Evolutionary conservation across 2,113 vertebrate genomes (phyloP).

Genomic region (Trochalopteron elliotii): DNA sequence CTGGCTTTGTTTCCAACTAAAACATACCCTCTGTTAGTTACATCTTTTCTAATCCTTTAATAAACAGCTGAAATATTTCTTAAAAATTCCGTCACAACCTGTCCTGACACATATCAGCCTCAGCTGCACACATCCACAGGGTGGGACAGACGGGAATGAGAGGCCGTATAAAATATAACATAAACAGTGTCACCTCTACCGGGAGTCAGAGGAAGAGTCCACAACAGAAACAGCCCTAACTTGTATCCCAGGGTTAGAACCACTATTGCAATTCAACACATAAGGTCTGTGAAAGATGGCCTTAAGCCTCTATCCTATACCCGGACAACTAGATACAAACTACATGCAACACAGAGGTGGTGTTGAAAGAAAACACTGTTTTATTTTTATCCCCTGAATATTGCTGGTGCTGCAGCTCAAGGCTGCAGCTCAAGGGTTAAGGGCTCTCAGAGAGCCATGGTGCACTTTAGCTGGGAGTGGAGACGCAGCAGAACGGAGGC

Average conservation of each 20-base stretch:
- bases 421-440: conserved; percentile 5
- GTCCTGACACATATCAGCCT: neutral
- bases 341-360: neutral
- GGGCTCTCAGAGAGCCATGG: neutral
- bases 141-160: neutral
- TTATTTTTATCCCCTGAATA: neutral
- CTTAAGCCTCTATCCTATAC: neutral
- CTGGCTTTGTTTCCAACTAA: neutral
- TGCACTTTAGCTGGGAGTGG: neutral
- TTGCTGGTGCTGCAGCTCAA: neutral
- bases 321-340: neutral
- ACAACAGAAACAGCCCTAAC: neutral
- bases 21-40: neutral
- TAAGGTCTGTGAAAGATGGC: neutral
- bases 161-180: neutral
- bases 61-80: conserved; percentile 8
- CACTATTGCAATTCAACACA: neutral
- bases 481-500: neutral
- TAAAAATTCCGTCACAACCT: neutral
- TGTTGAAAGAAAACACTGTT: neutral
- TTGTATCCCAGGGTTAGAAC: neutral
- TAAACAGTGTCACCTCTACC: neutral
- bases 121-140: fast-evolving
- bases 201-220: neutral
- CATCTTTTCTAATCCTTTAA: neutral